phyloP scores from a whole-genome alignment of 2,888 invertebrate species.

The Fragum whitleyi region DNA sequence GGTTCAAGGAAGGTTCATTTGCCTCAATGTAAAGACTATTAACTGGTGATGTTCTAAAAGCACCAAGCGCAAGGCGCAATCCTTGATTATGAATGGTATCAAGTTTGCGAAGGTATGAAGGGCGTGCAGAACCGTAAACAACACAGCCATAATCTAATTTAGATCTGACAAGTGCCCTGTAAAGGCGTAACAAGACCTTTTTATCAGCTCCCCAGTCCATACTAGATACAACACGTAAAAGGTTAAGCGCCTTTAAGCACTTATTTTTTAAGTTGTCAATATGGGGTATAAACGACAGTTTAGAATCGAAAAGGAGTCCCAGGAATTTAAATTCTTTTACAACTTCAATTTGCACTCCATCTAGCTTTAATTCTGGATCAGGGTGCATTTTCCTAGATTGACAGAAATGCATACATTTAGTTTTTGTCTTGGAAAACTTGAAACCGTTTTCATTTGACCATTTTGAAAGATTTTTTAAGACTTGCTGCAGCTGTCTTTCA shows the following conservation, averaged over 20 bases:
- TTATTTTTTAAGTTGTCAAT: conserved; percentile 38
- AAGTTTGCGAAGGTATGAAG: conserved; percentile 44
- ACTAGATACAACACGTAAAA: conserved; percentile 42
- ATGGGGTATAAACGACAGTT: conserved; percentile 50
- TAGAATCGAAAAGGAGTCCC: conserved; percentile 57
- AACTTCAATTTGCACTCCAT: conserved; percentile 31
- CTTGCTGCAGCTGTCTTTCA: conserved; percentile 39
- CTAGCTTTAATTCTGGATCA: conserved; percentile 35
- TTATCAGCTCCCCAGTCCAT: conserved; percentile 48
- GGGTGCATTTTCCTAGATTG: conserved; percentile 27
- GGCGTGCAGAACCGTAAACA: conserved; percentile 53
- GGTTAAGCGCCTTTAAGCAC: conserved; percentile 52
- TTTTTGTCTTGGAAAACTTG: conserved; percentile 49
- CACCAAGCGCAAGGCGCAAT: conserved; percentile 43
- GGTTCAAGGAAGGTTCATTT: conserved; percentile 30
- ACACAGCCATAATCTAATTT: conserved; percentile 56
- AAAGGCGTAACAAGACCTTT: conserved; percentile 28
- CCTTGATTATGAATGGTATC: conserved; percentile 59
- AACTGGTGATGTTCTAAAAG: conserved; percentile 51
- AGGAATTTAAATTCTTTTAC: conserved; percentile 47
- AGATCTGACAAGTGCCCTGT: conserved; percentile 42
- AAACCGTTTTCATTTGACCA: conserved; percentile 51
- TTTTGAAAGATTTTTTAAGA: conserved; percentile 18
- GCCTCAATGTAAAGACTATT: conserved; percentile 47
- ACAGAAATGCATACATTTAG: conserved; percentile 52